Evolutionary conservation across 2,888 invertebrate species (phyloP).

Genomic region (Fragum sueziense): DNA sequence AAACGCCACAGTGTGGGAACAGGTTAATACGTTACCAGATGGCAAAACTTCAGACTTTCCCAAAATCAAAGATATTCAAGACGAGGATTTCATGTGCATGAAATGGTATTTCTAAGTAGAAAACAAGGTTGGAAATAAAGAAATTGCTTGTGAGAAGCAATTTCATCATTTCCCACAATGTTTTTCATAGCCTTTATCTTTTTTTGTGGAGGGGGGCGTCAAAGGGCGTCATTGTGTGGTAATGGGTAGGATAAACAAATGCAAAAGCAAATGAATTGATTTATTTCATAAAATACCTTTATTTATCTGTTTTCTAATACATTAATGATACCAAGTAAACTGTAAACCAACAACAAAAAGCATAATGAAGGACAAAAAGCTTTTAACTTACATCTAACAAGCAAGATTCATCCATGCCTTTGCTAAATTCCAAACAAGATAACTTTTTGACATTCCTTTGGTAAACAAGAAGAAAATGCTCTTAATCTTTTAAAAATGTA

Average conservation of each 20-base stretch:
- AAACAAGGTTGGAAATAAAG: background rate
- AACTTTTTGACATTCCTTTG: too few species aligned
- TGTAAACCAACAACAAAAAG: conserved; percentile 4
- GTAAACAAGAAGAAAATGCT: too few species aligned
- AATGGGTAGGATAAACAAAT: background rate
- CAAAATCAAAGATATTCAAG: background rate
- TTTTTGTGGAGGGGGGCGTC: too few species aligned
- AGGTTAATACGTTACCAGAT: too few species aligned
- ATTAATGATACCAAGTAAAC: conserved; percentile 9
- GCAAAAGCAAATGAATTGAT: background rate
- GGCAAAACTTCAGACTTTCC: too few species aligned
- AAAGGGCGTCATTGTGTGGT: background rate
- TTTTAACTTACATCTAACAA: too few species aligned
- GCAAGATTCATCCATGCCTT: too few species aligned
- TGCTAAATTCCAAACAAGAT: too few species aligned
- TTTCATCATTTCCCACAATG: background rate
- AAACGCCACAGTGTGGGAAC: too few species aligned
- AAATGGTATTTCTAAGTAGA: background rate
- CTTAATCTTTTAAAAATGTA: too few species aligned
- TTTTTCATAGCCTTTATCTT: background rate
- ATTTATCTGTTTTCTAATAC: conserved; percentile 17
- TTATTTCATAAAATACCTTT: background rate
- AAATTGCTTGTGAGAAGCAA: background rate
- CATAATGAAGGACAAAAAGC: too few species aligned
- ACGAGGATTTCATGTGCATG: background rate